A percentile compares a stretch with the other conserved stretches of the same genome.
Conservation (phyloP, 2,113 vertebrate genomes). For the Climacteris rufus region DNA sequence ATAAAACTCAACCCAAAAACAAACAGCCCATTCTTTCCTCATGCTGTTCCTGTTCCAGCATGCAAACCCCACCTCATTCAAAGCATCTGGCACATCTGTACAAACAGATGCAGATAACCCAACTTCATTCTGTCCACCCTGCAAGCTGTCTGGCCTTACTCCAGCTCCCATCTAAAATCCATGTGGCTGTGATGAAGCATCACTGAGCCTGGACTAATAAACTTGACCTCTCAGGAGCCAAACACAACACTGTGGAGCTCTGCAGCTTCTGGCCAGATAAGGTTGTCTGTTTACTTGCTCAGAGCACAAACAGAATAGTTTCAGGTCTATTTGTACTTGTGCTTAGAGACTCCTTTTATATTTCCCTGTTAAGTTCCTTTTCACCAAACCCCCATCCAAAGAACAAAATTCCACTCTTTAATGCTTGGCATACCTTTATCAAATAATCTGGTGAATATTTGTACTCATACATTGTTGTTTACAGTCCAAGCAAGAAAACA, state of each 20-base stretch:
- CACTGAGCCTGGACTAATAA: not conserved
- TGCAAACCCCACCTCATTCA: not conserved
- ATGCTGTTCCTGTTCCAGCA: not conserved
- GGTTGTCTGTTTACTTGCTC: not conserved
- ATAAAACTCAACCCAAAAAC: not conserved
- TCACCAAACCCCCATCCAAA: not conserved
- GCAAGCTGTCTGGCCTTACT: conserved; percentile 9
- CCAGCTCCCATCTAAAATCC: not conserved
- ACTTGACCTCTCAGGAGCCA: not conserved
- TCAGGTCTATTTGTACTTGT: not conserved
- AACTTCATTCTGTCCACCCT: not conserved
- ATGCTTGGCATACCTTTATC: not conserved
- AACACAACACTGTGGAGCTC: not conserved
- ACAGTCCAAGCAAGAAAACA: not conserved
- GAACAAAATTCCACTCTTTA: not conserved
- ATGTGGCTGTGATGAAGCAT: not conserved
- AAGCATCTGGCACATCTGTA: not conserved
- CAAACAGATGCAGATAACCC: not conserved
- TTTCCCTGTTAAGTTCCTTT: not conserved
- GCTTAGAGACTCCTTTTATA: not conserved
- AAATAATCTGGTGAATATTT: not conserved
- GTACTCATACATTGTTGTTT: not conserved
- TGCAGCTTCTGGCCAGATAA: not conserved
- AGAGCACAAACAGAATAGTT: not conserved
- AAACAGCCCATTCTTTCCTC: not conserved